Percentiles rank a stretch among this genome's conserved stretches.
phyloP scores from a whole-genome alignment of 2,888 invertebrate genomes.

The Kuschelorhynchus macadamiae region DNA sequence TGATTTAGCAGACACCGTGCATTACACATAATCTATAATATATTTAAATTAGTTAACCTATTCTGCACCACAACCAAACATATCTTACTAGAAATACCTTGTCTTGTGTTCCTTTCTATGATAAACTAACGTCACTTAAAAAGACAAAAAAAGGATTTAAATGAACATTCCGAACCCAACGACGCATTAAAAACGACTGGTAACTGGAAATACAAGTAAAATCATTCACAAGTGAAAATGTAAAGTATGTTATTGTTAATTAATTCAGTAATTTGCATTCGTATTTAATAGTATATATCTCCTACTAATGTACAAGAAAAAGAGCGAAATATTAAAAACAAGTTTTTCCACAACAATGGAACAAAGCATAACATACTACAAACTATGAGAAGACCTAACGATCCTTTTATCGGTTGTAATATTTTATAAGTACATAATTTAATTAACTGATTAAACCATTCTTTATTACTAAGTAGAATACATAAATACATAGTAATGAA shows the following conservation, averaged over 20 bases:
- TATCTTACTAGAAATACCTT: background rate
- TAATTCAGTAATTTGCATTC: slow-evolving; percentile 42
- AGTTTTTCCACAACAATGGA: no score
- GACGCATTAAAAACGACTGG: slow-evolving; percentile 37
- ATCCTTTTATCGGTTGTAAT: no score
- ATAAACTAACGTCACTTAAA: background rate
- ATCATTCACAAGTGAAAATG: slow-evolving; percentile 38
- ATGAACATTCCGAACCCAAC: slow-evolving; percentile 27
- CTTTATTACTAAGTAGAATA: no score
- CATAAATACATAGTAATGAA: no score
- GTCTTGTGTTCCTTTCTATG: background rate
- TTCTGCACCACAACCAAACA: background rate
- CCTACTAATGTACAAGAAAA: no score
- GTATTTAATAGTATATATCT: slow-evolving; percentile 23
- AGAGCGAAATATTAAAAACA: no score
- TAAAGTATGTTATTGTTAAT: slow-evolving; percentile 34
- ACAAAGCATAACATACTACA: no score
- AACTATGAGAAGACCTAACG: no score
- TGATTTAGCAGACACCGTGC: no score
- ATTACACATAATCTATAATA: no score
- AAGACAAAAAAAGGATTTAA: background rate
- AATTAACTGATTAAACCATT: no score
- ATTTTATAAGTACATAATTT: no score
- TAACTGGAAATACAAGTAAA: slow-evolving; percentile 39
- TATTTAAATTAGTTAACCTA: background rate